Conservation (phyloP, 1,140 invertebrate species). For the Leptonema lineaticorne region DNA sequence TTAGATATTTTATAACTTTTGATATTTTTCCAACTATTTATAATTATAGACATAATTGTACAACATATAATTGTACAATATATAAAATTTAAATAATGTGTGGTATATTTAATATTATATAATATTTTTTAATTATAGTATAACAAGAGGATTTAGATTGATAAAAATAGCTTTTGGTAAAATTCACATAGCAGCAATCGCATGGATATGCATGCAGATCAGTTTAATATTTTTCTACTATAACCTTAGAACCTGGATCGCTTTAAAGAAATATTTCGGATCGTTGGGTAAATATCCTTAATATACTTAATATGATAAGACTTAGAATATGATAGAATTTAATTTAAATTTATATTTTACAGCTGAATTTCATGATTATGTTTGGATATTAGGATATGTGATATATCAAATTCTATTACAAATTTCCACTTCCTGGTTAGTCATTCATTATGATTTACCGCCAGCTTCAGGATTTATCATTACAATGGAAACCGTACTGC, state of each 20-base stretch:
- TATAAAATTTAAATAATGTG: no score
- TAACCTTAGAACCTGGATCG: background rate
- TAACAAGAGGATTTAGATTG: constrained; percentile 48
- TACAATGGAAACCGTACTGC: constrained; percentile 15
- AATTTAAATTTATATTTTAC: constrained; percentile 46
- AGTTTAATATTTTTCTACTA: constrained; percentile 49
- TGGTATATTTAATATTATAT: no score
- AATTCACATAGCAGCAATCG: constrained; percentile 49
- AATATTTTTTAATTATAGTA: constrained; percentile 48
- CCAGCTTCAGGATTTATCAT: constrained; percentile 5
- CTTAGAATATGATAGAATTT: constrained; percentile 17
- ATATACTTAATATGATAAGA: background rate
- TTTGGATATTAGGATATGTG: constrained; percentile 48
- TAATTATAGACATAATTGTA: no score
- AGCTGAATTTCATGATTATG: no score
- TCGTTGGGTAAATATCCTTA: no score
- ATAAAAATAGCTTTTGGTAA: constrained; percentile 53
- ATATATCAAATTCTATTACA: constrained; percentile 54
- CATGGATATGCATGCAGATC: constrained; percentile 53
- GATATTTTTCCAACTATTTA: no score
- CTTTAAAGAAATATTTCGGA: background rate
- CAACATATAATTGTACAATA: background rate
- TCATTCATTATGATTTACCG: constrained; percentile 45
- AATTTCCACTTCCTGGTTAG: constrained; percentile 54
- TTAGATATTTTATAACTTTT: no score